Conservation (phyloP, 2,113 vertebrate genomes). For the Chionodraco myersi region DNA sequence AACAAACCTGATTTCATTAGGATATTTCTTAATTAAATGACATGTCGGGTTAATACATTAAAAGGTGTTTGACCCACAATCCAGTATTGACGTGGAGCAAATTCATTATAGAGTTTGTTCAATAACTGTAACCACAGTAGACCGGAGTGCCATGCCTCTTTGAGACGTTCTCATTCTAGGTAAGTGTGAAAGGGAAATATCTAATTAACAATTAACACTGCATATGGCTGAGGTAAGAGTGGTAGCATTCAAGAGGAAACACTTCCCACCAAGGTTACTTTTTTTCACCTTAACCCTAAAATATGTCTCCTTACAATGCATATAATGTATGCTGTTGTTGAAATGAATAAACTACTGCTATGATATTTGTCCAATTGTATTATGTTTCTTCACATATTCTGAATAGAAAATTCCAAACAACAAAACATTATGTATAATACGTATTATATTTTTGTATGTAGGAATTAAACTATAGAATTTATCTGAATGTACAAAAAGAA, state of each 20-base stretch:
- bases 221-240: background rate
- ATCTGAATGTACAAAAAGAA: too few relatives aligned
- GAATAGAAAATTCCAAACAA: background rate
- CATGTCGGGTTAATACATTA: background rate
- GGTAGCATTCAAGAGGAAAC: background rate
- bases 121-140: conserved; percentile 1
- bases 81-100: background rate
- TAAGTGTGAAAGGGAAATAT: background rate
- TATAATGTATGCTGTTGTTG: background rate
- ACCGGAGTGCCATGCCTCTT: conserved; percentile 8
- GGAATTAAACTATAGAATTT: too few relatives aligned
- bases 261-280: background rate
- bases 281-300: background rate
- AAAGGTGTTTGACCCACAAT: background rate
- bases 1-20: background rate
- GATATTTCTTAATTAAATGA: background rate
- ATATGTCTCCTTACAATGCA: background rate
- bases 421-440: too few relatives aligned
- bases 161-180: background rate
- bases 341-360: background rate
- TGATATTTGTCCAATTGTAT: background rate
- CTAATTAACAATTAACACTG: background rate
- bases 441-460: too few relatives aligned
- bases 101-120: background rate
- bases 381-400: background rate